Conservation (phyloP, 2,888 invertebrate genomes). For the Heliconius cydno region DNA sequence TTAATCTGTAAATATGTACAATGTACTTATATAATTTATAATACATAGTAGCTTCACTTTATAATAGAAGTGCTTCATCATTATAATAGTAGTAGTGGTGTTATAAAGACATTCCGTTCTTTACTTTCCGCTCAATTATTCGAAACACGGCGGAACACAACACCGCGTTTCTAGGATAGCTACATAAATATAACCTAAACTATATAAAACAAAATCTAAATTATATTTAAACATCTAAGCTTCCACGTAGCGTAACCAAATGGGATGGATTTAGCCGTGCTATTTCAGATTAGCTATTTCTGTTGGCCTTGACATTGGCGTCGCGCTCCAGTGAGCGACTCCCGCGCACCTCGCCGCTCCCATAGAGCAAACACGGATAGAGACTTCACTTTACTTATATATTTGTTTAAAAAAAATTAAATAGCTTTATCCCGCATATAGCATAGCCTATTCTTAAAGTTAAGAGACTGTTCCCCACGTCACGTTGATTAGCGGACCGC, state of each 20-base stretch:
- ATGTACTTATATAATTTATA: no score
- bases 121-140: neutral
- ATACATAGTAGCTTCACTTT: no score
- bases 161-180: neutral
- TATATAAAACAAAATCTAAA: neutral
- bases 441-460: neutral
- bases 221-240: slow-evolving; percentile 16
- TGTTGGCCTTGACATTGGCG: slow-evolving; percentile 50
- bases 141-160: neutral
- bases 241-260: slow-evolving; percentile 28
- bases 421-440: neutral
- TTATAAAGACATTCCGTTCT: neutral
- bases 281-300: slow-evolving; percentile 48
- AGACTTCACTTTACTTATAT: neutral
- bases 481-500: neutral
- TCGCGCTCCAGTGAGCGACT: slow-evolving; percentile 43
- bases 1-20: no score
- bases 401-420: neutral
- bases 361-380: slow-evolving; percentile 14
- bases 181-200: neutral
- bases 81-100: neutral
- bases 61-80: no score
- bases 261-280: slow-evolving; percentile 37
- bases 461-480: neutral
- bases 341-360: slow-evolving; percentile 42